phyloP scores from a whole-genome alignment of 2,888 invertebrate genomes.

The Aricia artaxerxes region DNA sequence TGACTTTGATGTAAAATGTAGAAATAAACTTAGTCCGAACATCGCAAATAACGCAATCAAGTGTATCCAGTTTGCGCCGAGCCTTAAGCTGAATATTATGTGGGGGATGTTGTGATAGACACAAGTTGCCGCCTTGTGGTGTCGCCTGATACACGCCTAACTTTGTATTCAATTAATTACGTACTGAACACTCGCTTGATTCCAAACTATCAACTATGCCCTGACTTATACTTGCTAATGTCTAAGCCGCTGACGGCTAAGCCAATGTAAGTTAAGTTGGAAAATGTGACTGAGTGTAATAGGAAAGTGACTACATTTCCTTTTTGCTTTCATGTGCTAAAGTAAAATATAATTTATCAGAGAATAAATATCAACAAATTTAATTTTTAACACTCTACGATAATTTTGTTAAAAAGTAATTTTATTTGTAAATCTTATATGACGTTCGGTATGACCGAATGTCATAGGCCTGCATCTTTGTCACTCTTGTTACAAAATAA shows the following conservation, averaged over 20 bases:
- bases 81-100: background rate
- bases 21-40: background rate
- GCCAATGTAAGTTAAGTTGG: background rate
- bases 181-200: conserved; percentile 3
- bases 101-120: background rate
- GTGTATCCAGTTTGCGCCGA: background rate
- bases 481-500: too few relatives aligned
- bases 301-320: background rate
- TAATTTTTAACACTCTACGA: too few relatives aligned
- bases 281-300: background rate
- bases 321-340: background rate
- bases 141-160: conserved; percentile 18
- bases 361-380: too few relatives aligned
- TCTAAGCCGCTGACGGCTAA: background rate
- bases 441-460: too few relatives aligned
- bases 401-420: too few relatives aligned
- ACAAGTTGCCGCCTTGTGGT: background rate
- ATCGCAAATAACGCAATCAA: background rate
- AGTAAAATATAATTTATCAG: too few relatives aligned
- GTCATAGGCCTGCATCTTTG: too few relatives aligned
- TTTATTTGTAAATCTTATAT: too few relatives aligned
- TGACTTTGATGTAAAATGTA: background rate
- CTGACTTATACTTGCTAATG: conserved; percentile 9
- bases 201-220: background rate
- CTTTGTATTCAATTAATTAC: conserved; percentile 19